Evolutionary conservation across 2,797 vertebrate genomes (phyloP).

Genomic region (Coracias cyanogaster): DNA sequence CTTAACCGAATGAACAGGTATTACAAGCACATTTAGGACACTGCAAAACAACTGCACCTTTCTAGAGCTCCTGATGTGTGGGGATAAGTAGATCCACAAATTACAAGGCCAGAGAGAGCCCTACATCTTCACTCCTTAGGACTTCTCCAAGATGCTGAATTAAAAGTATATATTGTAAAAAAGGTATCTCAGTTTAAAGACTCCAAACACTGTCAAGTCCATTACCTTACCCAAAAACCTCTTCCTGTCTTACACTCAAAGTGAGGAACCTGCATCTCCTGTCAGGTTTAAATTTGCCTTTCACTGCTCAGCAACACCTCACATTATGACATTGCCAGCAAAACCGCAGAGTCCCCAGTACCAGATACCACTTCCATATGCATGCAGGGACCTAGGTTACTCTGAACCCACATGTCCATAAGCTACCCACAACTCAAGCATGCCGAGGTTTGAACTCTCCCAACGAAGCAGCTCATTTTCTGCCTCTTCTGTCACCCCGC

Average conservation of each 20-base stretch:
- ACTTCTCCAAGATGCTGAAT: background rate
- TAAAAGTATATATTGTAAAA: background rate
- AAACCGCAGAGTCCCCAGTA: background rate
- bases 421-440: background rate
- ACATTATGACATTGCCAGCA: background rate
- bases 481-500: background rate
- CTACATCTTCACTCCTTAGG: background rate
- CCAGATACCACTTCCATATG: background rate
- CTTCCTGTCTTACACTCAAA: background rate
- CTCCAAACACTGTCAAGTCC: background rate
- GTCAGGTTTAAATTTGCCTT: conserved; percentile 25
- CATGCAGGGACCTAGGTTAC: background rate
- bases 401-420: background rate
- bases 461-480: background rate
- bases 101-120: background rate
- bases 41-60: background rate
- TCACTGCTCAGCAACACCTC: background rate
- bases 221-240: background rate
- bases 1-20: background rate
- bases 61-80: background rate
- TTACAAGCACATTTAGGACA: background rate
- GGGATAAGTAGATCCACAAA: background rate
- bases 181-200: background rate
- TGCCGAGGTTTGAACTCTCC: background rate
- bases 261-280: background rate